Base-by-base conservation (phyloP, 2,888 invertebrate species). In the Lycocerus yunnanus region DNA sequence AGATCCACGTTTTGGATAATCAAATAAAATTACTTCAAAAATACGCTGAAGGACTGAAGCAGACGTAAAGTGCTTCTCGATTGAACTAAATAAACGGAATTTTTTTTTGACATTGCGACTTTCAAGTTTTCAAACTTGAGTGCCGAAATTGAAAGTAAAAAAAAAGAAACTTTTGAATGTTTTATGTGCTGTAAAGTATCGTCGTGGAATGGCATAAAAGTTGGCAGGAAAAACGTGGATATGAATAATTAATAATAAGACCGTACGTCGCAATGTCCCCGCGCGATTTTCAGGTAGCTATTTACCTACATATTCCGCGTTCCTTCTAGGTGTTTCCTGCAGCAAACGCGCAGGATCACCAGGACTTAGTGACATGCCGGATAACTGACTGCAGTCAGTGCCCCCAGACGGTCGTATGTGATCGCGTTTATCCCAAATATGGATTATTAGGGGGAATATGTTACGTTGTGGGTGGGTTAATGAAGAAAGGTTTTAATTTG, bases 271-370 rank as follows among this genome's bases (percentile, higher is more conserved):
- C 43, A 43, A 43, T 43, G 43, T 43, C 43, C 43, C 43, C 20
- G 61, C 20, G 61, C 61, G 20, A 63, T 63, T 63, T 63, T 63
- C 61, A 63, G 61, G 61, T 63, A 18, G 61, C 20, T 63, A 63
- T 63, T 63, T 63, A 63, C 61, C 61, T 63, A 63, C 61, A 63
- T 63, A 18, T 63, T 75, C 66, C 69, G 72, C 69, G 61, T 69
- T 69, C 72, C 69, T 75, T 60, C 68, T 74, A 74, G 75, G 72
- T 75, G 72, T 75, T 75, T 75, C 72, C 72, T 69, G 43, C 67
- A 20, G 60, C 68, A 43, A 69, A 69, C 58, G 75, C 75, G 75
- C 75, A 75, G 72, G 72, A 75, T 72, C 75, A 69, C 60, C 75
- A 72, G 72, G 75, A 72, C 71, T 75, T 74, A 65, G 67, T 66